phyloP scores from a whole-genome alignment of 2,888 invertebrate genomes.

The Thymelicus sylvestris region DNA sequence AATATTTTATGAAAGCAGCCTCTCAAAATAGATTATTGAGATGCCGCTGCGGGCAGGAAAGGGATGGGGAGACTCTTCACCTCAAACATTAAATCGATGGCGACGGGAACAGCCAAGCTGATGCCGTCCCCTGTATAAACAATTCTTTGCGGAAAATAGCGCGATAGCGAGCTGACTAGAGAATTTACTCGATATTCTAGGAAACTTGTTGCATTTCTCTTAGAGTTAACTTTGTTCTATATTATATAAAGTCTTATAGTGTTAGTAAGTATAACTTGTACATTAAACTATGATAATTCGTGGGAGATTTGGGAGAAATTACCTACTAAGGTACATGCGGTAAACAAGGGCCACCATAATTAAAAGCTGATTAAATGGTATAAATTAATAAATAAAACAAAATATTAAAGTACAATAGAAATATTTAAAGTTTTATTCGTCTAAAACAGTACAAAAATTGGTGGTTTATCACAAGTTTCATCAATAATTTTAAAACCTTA shows the following conservation, averaged over 20 bases:
- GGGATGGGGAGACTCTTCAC: background rate
- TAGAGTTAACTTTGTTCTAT: background rate
- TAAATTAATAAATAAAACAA: no score
- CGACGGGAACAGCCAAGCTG: constrained; percentile 3
- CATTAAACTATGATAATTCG: no score
- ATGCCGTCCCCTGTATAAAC: background rate
- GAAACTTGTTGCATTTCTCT: background rate
- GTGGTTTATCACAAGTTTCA: no score
- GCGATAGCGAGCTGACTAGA: background rate
- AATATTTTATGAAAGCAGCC: background rate
- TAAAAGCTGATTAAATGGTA: no score
- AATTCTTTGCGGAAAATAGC: constrained; percentile 1
- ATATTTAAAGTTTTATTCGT: no score
- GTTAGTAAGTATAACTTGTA: no score
- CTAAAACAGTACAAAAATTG: no score
- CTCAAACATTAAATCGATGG: constrained; percentile 9
- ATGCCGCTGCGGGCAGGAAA: background rate
- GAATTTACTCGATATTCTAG: background rate
- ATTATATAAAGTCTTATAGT: background rate
- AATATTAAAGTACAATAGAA: no score
- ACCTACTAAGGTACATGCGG: no score
- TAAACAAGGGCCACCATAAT: no score
- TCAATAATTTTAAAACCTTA: no score
- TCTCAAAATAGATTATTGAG: background rate
- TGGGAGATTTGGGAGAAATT: no score